A percentile compares a stretch with the other conserved stretches of the same genome.
These are phyloP conservation scores for Ophiothrix spiculata DNA, from an alignment of 35 echinoderm and acorn worm genomes.

Conservation along the genomic window DNA sequence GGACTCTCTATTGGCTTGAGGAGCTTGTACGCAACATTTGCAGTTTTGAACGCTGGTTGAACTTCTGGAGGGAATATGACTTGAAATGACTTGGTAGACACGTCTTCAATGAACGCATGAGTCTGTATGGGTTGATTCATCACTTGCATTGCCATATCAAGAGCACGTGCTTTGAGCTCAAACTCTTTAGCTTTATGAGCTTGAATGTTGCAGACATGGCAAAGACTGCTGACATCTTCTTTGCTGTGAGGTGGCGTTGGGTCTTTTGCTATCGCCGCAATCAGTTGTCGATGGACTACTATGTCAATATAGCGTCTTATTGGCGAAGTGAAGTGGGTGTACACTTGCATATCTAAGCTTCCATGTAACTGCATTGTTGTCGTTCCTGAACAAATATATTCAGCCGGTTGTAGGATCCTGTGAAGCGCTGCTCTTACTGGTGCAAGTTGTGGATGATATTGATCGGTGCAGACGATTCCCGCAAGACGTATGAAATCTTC, in stretches of 20 bases:
- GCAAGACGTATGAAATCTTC: neutral
- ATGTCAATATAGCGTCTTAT: slow-evolving; percentile 92
- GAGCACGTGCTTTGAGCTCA: slow-evolving; percentile 41
- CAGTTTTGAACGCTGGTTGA: neutral
- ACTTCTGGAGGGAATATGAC: neutral
- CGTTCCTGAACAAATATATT: slow-evolving; percentile 56
- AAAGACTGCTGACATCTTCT: slow-evolving; percentile 57
- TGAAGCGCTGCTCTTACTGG: slow-evolving; percentile 52
- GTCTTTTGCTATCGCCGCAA: slow-evolving; percentile 12
- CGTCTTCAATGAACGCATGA: neutral
- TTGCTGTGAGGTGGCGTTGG: slow-evolving; percentile 28
- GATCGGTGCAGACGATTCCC: slow-evolving; percentile 47
- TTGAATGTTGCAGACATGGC: slow-evolving; percentile 62
- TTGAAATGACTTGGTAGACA: neutral
- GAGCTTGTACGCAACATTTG: slow-evolving; percentile 16
- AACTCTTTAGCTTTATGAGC: slow-evolving; percentile 52
- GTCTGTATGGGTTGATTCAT: slow-evolving; percentile 28
- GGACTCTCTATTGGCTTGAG: slow-evolving; percentile 64
- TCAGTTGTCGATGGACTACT: slow-evolving; percentile 70
- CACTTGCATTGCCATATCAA: slow-evolving; percentile 53
- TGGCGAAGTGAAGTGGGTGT: slow-evolving; percentile 91
- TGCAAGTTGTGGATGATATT: slow-evolving; percentile 74
- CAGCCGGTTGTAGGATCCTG: slow-evolving; percentile 37
- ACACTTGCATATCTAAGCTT: slow-evolving; percentile 51
- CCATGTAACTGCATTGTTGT: slow-evolving; percentile 34